Evolutionary conservation across 2,113 vertebrate genomes (phyloP), one percentile per base, ranked within the genome.

Genomic region (Brevimyrus niger): DNA sequence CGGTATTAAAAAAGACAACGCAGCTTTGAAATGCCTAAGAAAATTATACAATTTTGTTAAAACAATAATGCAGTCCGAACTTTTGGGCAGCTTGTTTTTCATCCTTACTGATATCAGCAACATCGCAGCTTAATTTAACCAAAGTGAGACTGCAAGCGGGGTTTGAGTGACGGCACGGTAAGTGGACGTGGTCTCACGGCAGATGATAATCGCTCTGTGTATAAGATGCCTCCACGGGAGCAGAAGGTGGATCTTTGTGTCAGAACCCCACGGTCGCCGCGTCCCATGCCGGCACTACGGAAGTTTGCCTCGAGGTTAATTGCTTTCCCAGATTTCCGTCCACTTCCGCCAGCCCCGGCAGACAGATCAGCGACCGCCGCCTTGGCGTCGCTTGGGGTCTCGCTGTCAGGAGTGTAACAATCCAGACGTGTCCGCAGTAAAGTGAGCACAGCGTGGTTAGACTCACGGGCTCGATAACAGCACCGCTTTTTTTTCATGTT

Each of bases 221-320:
- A 88, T 84, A 84, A 65, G 47, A 84, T 35, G 55, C 31, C 6
- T 15, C 47, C 11, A 31, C 1, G 15, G 31, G 47, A 47, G 58
- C 31, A 35, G 15, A 44, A n/a, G 42, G 47, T 46, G 15, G 65
- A 8, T 87, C 46, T 65, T 50, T n/a, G 46, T 84, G 76, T 44
- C 9, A 13, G 19, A 55, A 38, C 65, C 48, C 38, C 85, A 89
- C 42, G 17, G 87, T 65, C 55, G 50, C 42, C n/a, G 1, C 19
- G 73, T 83, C 31, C 86, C 53, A 11, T 85, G 44, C 23, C 17
- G 31, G 86, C 73, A 44, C 42, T 23, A 35, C 10, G 27, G 7
- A 44, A 23, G 46, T 61, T 15, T 88, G 73, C 58, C 35, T 46
- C 42, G 35, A 88, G 35, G 86, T 69, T 91, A 89, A 91, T 91